phyloP scores from a whole-genome alignment of 2,797 vertebrate species.

The Phalanger gymnotis region DNA sequence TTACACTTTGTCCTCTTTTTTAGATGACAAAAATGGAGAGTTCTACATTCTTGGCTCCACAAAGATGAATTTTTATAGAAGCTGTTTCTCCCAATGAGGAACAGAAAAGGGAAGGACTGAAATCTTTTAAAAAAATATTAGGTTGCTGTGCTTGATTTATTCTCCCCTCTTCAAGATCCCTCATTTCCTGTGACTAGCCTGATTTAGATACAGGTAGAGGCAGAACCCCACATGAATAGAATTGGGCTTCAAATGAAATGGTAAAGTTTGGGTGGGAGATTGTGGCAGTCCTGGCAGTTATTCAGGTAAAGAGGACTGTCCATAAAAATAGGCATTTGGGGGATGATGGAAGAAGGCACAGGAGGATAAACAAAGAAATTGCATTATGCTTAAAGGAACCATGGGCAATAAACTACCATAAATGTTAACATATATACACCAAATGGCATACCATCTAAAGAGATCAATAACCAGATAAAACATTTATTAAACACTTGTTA shows the following conservation, averaged over 20 bases:
- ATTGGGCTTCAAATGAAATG: background rate
- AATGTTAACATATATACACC: background rate
- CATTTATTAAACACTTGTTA: background rate
- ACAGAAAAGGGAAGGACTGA: background rate
- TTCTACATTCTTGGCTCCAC: background rate
- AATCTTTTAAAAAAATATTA: background rate
- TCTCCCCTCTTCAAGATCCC: background rate
- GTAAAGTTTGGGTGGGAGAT: background rate
- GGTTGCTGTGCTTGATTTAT: background rate
- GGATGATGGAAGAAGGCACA: background rate
- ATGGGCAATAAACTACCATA: background rate
- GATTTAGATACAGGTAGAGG: background rate
- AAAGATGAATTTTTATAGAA: background rate
- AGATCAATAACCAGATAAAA: background rate
- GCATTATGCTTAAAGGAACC: background rate
- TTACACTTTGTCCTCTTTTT: background rate
- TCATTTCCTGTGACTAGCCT: background rate
- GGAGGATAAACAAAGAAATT: background rate
- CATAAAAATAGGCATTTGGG: background rate
- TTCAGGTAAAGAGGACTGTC: background rate
- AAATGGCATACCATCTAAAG: background rate
- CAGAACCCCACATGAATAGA: background rate
- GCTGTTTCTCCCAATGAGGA: background rate
- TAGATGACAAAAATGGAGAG: background rate
- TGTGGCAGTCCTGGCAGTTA: background rate